Conservation (phyloP, 2,797 vertebrate genomes). For the Enoplosus armatus region DNA sequence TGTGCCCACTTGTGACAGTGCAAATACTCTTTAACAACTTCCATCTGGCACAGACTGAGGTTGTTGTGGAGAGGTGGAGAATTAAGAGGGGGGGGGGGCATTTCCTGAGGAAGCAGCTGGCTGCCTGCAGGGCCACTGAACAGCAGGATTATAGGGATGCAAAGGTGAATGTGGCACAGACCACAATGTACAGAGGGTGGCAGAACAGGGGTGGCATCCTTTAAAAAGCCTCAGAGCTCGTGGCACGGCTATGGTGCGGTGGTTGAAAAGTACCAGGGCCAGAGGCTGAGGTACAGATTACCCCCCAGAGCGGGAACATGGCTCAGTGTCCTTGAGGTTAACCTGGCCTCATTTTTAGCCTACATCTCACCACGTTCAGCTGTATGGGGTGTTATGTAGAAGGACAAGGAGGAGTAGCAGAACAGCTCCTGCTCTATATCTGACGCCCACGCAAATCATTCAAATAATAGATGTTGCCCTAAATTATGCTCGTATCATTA, state of each 20-base stretch:
- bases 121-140: conserved; percentile 69
- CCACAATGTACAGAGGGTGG: conserved; percentile 59
- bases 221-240: conserved; percentile 39
- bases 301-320: conserved; percentile 45
- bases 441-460: conserved; percentile 18
- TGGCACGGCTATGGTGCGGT: conserved; percentile 35
- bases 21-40: conserved; percentile 73
- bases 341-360: conserved; percentile 72
- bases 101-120: conserved; percentile 86
- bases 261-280: conserved; percentile 31
- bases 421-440: conserved; percentile 34
- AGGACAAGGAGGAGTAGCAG: conserved; percentile 35
- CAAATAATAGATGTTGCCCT: neutral
- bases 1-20: conserved; percentile 66
- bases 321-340: conserved; percentile 66
- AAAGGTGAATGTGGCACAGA: conserved; percentile 76
- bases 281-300: conserved; percentile 42
- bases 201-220: conserved; percentile 45
- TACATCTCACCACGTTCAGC: conserved; percentile 59
- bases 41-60: conserved; percentile 69
- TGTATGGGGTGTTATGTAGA: conserved; percentile 27
- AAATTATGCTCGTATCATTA: neutral
- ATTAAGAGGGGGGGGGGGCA: conserved; percentile 62
- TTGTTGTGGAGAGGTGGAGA: conserved; percentile 65
- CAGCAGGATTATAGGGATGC: conserved; percentile 72